Conservation (phyloP, 2,888 invertebrate species). For the Phaonia tiefii region DNA sequence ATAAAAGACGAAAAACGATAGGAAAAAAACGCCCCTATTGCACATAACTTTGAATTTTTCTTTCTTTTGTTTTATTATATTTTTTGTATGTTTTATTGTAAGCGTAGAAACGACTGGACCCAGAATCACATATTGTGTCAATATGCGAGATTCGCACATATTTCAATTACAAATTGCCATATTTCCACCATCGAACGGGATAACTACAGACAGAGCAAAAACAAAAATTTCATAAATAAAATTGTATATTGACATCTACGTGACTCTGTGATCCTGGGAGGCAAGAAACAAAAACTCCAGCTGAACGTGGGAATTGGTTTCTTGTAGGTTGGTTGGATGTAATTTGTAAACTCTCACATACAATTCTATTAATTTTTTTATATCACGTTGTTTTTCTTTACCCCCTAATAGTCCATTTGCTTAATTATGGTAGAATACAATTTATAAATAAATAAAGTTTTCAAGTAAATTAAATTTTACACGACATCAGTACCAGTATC, state of each 20-base stretch:
- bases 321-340: neutral
- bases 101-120: no score
- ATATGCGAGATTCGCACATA: constrained; percentile 51
- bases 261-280: constrained; percentile 35
- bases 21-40: no score
- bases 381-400: no score
- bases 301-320: no score
- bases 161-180: constrained; percentile 55
- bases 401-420: constrained; percentile 21
- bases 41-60: no score
- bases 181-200: constrained; percentile 41
- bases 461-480: constrained; percentile 48
- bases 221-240: constrained; percentile 60
- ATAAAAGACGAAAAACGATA: no score
- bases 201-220: constrained; percentile 10
- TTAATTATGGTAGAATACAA: constrained; percentile 35
- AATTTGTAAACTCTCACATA: constrained; percentile 32
- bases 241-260: constrained; percentile 57
- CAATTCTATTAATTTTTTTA: no score
- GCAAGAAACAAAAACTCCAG: no score
- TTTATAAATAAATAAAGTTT: constrained; percentile 31
- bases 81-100: no score
- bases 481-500: constrained; percentile 41
- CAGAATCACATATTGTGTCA: constrained; percentile 58
- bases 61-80: no score